Evolutionary conservation across 2,113 vertebrate genomes (phyloP), one percentile per base, ranked within the genome.

Genomic region (Ptyas mucosa): DNA sequence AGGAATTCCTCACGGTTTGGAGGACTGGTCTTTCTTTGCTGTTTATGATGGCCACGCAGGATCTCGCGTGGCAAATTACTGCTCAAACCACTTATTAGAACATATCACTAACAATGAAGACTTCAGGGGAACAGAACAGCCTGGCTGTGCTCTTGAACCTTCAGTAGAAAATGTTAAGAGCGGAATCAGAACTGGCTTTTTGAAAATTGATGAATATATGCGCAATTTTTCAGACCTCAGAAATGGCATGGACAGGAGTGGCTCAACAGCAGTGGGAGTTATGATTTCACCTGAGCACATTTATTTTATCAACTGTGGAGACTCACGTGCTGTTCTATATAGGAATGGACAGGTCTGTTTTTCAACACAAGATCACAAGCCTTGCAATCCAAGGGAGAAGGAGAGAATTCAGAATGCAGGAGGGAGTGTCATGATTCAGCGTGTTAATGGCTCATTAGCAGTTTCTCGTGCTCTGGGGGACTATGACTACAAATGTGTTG

Each of bases 331-430:
- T 55, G 98, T 99, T 93, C 98, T 99, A 21, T 99, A 97, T 98
- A 98, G 99, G 95, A 98, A 98, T 92, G 98, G 98, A 92, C 98
- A 99, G 90, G 99, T 99, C 96, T 99, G 99, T 97, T 99, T 99
- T 98, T 99, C 99, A 94, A 99, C 99, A 90, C 98, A 99, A 91
- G 99, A 99, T 98, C 99, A 99, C 98, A 99, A 99, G 97, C 99
- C 99, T 95, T 99, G 98, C 98, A 99, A 99, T 97, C 99, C 99
- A 1, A 98, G 98, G 61, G 99, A 99, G 97, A 99, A 99, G 64
- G 99, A 99, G 96, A 98, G 99, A 95, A 99, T 99, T 97, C 99
- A 99, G 96, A 99, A 99, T n/a, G 99, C 99, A 87, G 99, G 99
- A 46, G 99, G 99, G 96, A 99, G 98, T 6, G 99, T 99, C 75